Evolutionary conservation across 2,797 vertebrate species (phyloP), one percentile per base, ranked within the genome.

Genomic region (Gymnoscopelus microlampas): DNA sequence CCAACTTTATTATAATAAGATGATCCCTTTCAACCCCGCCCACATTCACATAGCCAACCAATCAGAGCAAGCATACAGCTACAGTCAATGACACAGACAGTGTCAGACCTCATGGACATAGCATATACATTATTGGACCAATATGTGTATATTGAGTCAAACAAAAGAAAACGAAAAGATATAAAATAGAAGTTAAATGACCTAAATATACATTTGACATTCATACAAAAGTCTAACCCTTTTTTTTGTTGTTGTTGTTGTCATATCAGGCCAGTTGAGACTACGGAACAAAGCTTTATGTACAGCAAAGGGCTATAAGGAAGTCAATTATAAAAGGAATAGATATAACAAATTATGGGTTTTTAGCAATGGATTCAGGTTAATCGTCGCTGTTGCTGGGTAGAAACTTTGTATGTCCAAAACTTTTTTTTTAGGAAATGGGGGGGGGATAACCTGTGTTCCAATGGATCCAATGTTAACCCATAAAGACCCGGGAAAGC

Each of bases 21-120:
- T 84, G 80, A 90, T 84, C 92, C 80, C 87, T 80, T 90, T 89
- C 73, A 87, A 65, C 92, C 84, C 78, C 51, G 24, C 63, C 58
- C 53, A 54, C 63, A 66, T 71, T 74, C 86, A 83, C 77, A 88
- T 87, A 90, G 80, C 80, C 82, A 84, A 87, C 76, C 19, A 19
- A 69, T 78, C 85, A 77, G 61, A 39, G 54, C 53, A 70, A 13
- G 14, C 54, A 64, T 51, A 70, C 62, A 62, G 53, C 68, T 44
- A 55, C 60, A 74, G 58, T 60, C n/a, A 73, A 76, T 62, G 32
- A 49, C 12, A 49, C 35, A 19, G 12, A 50, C 23, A 23, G 49
- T 24, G 59, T 80, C 77, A 75, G 62, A 81, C 63, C 53, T 44
- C n/a, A 71, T 24, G 23, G 63, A 74, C 71, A 71, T 49, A 2